Evolutionary conservation across 2,113 vertebrate genomes (phyloP).

Genomic region (Callopanchax toddi): DNA sequence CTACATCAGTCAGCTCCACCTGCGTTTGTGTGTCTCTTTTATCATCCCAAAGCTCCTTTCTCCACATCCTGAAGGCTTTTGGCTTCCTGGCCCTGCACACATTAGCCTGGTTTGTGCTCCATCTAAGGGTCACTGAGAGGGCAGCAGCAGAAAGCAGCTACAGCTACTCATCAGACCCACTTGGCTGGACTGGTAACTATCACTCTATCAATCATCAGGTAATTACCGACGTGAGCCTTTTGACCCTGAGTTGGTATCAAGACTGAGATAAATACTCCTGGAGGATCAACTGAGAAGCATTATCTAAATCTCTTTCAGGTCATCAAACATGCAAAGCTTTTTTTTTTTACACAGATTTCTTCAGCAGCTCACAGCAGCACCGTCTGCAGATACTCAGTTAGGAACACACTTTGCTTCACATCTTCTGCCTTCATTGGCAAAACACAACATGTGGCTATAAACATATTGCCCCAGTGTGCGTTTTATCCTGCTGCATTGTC

Average conservation of each 20-base stretch:
- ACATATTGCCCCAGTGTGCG: too few relatives aligned
- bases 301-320: slow-evolving; percentile 2
- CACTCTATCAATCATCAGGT: slow-evolving; percentile 87
- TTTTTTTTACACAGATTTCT: slow-evolving; percentile 4
- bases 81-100: slow-evolving; percentile 32
- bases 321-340: slow-evolving; percentile 11
- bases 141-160: slow-evolving; percentile 82
- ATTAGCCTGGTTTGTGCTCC: slow-evolving; percentile 68
- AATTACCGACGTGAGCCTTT: slow-evolving; percentile 71
- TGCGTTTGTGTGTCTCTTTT: not conserved
- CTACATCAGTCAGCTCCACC: not conserved
- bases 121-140: slow-evolving; percentile 77
- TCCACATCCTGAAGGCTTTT: slow-evolving; percentile 3
- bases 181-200: slow-evolving; percentile 64
- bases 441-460: not conserved
- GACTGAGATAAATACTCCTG: slow-evolving; percentile 41
- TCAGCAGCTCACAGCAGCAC: not conserved
- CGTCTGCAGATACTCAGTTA: not conserved
- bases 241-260: slow-evolving; percentile 37
- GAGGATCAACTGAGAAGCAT: slow-evolving; percentile 19
- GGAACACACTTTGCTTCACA: not conserved
- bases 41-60: not conserved
- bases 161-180: slow-evolving; percentile 58
- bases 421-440: not conserved
- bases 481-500: not conserved